Percentiles rank a stretch among this genome's conserved stretches.
phyloP scores from a whole-genome alignment of 2,888 invertebrate species.

The Pristionchus fissidentatus region DNA sequence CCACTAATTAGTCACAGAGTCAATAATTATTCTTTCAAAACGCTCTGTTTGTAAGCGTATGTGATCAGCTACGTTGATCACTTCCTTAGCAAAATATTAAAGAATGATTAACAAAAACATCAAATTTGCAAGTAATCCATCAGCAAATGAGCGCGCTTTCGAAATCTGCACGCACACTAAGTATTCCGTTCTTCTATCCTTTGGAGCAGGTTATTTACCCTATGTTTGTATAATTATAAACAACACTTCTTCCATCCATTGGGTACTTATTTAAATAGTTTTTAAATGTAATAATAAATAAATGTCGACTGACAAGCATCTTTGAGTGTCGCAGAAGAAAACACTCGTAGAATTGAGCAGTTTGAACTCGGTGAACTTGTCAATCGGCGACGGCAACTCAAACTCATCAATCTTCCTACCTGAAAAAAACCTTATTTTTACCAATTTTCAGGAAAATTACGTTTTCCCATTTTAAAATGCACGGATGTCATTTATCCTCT shows the following conservation, averaged over 20 bases:
- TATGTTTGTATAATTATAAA: neutral
- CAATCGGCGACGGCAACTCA: constrained; percentile 23
- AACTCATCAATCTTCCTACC: constrained; percentile 50
- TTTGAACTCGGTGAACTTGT: constrained; percentile 58
- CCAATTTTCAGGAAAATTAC: neutral
- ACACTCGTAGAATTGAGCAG: constrained; percentile 58
- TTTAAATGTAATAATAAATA: neutral
- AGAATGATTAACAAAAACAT: too few relatives aligned
- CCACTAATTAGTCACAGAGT: too few relatives aligned
- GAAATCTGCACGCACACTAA: too few relatives aligned
- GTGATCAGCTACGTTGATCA: too few relatives aligned
- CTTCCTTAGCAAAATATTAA: too few relatives aligned
- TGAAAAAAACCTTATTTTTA: neutral
- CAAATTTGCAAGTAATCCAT: too few relatives aligned
- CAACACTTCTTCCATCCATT: neutral
- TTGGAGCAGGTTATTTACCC: too few relatives aligned
- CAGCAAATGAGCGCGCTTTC: too few relatives aligned
- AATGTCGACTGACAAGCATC: constrained; percentile 55
- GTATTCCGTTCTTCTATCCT: too few relatives aligned
- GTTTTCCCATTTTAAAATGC: neutral
- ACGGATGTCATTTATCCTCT: neutral
- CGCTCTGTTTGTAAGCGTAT: too few relatives aligned
- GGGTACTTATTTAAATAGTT: neutral
- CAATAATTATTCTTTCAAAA: too few relatives aligned
- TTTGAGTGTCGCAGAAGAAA: constrained; percentile 59